These are phyloP conservation scores for Tethya wilhelma DNA, from an alignment of 37 sponge, comb jelly and placozoan genomes.

Conservation along the genomic window DNA sequence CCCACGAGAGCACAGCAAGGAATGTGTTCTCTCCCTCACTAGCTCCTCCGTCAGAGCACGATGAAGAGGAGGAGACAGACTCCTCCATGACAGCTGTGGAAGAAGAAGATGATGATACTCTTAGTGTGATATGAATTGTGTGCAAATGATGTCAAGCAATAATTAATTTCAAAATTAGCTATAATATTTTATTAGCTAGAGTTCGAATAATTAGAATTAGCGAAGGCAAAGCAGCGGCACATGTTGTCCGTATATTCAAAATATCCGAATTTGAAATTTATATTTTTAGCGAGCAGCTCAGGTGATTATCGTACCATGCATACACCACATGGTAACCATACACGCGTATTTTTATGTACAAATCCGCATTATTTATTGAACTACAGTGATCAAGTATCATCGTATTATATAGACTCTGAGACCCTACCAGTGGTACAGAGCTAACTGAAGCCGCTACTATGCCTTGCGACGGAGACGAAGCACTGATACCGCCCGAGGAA, in stretches of 20 bases:
- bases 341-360: not conserved
- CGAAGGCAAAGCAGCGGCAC: too few species aligned
- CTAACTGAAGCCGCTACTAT: too few species aligned
- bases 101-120: constrained; percentile 20
- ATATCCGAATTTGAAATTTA: not conserved
- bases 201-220: too few species aligned
- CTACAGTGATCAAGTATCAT: too few species aligned
- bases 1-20: not conserved
- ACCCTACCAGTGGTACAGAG: too few species aligned
- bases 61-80: not conserved
- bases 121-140: constrained; percentile 34
- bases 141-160: not conserved
- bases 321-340: not conserved
- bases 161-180: too few species aligned
- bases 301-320: not conserved
- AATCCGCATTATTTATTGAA: not conserved
- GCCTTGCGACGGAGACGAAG: constrained; percentile 23
- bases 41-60: not conserved
- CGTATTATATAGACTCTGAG: too few species aligned
- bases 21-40: constrained; percentile 15
- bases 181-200: too few species aligned
- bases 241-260: not conserved
- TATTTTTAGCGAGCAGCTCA: not conserved
- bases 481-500: not conserved
- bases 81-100: constrained; percentile 5